Evolutionary conservation across 2,888 invertebrate genomes (phyloP).

Genomic region (Amblyjoppa fuscipennis): DNA sequence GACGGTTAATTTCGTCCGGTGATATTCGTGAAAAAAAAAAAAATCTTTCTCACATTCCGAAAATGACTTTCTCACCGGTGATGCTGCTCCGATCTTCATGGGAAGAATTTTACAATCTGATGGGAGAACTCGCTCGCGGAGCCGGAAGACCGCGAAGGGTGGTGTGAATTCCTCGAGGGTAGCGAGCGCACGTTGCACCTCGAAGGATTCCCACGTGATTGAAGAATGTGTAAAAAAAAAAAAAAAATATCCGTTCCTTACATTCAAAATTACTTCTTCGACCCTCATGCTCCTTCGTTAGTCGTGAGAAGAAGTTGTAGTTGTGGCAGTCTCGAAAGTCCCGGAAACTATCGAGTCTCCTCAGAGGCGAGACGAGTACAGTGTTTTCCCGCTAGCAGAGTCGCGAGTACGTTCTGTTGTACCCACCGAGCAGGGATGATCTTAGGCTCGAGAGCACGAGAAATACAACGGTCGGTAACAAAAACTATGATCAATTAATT

Average conservation of each 20-base stretch:
- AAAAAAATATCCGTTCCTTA: neutral
- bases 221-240: neutral
- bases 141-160: constrained; percentile 14
- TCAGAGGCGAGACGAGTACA: neutral
- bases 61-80: constrained; percentile 60
- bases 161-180: constrained; percentile 6
- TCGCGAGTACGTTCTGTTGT: no score
- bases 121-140: neutral
- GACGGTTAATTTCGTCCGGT: constrained; percentile 9
- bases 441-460: no score
- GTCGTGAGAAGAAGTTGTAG: constrained; percentile 34
- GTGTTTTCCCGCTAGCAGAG: neutral
- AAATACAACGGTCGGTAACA: no score
- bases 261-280: constrained; percentile 23
- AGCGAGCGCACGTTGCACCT: constrained; percentile 1
- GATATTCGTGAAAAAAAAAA: constrained; percentile 18
- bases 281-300: constrained; percentile 28
- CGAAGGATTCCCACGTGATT: constrained; percentile 24
- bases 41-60: constrained; percentile 27
- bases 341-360: neutral
- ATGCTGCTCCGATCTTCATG: constrained; percentile 55
- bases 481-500: no score
- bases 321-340: neutral
- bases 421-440: no score
- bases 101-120: constrained; percentile 47